These are phyloP conservation scores for Drosophila bunnanda DNA, from an alignment of 2,888 invertebrate genomes.

Conservation along the genomic window DNA sequence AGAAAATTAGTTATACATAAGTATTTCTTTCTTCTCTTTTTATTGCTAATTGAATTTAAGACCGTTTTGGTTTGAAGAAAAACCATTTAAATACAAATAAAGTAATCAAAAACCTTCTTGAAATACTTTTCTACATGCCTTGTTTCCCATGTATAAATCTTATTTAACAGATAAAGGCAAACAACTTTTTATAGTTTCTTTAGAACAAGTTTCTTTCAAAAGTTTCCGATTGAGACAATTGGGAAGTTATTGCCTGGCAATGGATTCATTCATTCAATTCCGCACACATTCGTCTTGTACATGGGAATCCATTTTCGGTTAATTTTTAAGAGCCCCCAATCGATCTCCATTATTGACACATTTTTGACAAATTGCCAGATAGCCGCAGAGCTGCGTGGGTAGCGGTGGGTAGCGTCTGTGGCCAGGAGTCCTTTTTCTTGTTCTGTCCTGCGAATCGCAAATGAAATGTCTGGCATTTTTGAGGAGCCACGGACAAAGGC, in stretches of 20 bases:
- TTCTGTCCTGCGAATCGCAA: slow-evolving; percentile 43
- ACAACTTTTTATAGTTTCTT: slow-evolving; percentile 20
- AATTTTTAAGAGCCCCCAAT: slow-evolving; percentile 67
- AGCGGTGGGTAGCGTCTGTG: slow-evolving; percentile 51
- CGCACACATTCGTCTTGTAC: slow-evolving; percentile 24
- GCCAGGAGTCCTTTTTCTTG: slow-evolving; percentile 47
- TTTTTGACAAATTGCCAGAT: slow-evolving; percentile 78
- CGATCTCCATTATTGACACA: slow-evolving; percentile 79
- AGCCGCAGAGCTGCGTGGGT: slow-evolving; percentile 52
- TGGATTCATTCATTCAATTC: slow-evolving; percentile 20
- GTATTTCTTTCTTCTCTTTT: no score
- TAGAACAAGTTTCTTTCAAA: slow-evolving; percentile 8
- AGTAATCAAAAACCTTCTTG: no score
- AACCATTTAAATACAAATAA: not conserved
- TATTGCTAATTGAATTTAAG: not conserved
- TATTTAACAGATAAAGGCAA: slow-evolving; percentile 5
- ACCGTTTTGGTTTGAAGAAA: not conserved
- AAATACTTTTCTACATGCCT: not conserved
- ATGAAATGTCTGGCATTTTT: slow-evolving; percentile 65
- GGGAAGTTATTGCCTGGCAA: slow-evolving; percentile 20
- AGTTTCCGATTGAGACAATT: slow-evolving; percentile 29
- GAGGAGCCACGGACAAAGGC: slow-evolving; percentile 50
- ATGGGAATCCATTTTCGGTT: slow-evolving; percentile 59
- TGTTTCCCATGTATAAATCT: slow-evolving; percentile 6
- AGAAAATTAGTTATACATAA: not conserved